phyloP scores from a whole-genome alignment of 2,113 vertebrate genomes.

The human region DNA sequence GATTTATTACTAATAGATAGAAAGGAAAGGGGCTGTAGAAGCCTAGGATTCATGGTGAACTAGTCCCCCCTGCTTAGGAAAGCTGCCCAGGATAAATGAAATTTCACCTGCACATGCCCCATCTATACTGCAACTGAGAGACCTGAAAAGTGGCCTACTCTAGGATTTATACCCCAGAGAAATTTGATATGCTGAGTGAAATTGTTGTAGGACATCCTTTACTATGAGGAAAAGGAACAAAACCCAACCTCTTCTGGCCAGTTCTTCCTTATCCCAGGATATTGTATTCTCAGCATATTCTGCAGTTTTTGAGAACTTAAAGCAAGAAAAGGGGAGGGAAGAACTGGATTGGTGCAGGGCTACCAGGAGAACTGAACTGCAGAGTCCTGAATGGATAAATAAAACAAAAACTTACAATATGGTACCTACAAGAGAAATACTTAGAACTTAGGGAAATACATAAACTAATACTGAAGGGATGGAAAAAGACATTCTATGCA shows the following conservation, averaged over 20 bases:
- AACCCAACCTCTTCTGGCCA: background rate
- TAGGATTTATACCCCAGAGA: background rate
- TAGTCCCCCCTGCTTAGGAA: background rate
- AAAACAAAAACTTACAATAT: background rate
- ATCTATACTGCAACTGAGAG: background rate
- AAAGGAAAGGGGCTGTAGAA: background rate
- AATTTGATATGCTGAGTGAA: background rate
- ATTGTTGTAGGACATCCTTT: accelerated
- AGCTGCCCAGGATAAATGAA: background rate
- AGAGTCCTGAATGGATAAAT: background rate
- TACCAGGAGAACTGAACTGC: no score
- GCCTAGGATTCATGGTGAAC: background rate
- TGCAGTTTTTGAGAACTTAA: background rate
- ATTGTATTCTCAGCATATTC: background rate
- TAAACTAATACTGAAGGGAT: background rate
- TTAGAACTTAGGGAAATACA: background rate
- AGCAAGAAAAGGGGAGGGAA: background rate
- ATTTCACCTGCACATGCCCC: background rate
- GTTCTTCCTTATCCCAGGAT: background rate
- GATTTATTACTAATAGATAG: background rate
- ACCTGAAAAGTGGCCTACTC: background rate
- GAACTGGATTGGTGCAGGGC: background rate
- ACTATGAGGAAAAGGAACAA: background rate
- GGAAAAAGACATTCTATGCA: background rate
- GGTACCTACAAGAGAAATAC: background rate